Percentiles rank a stretch among this genome's conserved stretches.
phyloP scores from a whole-genome alignment of 1,140 invertebrate genomes.

The Temnothorax longispinosus region DNA sequence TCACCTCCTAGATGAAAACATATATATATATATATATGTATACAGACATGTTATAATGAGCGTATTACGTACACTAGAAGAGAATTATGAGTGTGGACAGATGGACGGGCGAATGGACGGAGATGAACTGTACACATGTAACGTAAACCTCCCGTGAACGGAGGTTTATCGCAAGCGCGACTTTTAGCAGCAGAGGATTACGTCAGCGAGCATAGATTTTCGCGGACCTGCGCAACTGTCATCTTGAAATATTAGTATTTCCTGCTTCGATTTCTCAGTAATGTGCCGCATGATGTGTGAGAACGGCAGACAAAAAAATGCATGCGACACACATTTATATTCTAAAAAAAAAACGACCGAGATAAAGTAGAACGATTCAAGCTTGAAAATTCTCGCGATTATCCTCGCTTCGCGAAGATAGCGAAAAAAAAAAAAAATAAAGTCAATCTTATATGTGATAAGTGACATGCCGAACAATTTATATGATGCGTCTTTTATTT shows the following conservation, averaged over 20 bases:
- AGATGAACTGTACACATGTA: conserved; percentile 40
- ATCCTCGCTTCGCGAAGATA: not conserved
- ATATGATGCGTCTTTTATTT: not conserved
- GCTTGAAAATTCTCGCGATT: conserved; percentile 4
- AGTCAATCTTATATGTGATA: not conserved
- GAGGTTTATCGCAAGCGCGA: conserved; percentile 63
- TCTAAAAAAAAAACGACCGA: not conserved
- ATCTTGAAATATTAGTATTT: conserved; percentile 68
- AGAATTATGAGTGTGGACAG: conserved; percentile 63
- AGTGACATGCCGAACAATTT: not conserved
- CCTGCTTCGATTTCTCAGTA: not conserved
- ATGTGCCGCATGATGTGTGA: not conserved
- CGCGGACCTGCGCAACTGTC: conserved; percentile 77
- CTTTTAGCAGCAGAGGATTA: conserved; percentile 24
- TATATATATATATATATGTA: conserved; percentile 26
- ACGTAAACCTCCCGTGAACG: conserved; percentile 46
- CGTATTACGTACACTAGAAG: conserved; percentile 67
- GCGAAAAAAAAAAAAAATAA: not conserved
- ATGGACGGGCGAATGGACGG: conserved; percentile 36
- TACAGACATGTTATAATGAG: conserved; percentile 49
- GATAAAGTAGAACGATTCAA: not conserved
- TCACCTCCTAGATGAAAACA: not conserved
- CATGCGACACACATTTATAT: not conserved
- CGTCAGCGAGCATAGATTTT: conserved; percentile 74
- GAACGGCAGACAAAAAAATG: not conserved